Base-by-base conservation (phyloP, 2,113 vertebrate genomes). In the Aldabrachelys gigantea region DNA sequence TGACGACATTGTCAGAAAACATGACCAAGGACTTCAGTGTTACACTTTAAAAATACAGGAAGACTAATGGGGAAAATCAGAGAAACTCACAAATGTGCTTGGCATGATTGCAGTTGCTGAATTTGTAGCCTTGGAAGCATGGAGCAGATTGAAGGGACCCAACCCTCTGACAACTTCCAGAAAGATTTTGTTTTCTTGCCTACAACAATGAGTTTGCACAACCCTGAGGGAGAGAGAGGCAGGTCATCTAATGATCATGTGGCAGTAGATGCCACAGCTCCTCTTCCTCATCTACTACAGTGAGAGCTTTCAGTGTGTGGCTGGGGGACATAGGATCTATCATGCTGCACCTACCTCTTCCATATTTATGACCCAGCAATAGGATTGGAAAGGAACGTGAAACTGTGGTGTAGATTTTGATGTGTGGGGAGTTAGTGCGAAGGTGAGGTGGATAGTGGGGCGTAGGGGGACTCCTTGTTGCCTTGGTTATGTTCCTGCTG, bases 221-320 rank as follows among this genome's bases (percentile, higher is more conserved):
- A 6, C 22, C 2, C 35, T 25, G 0, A 10, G 6, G 0, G 2
- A 72, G 41, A n/a, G 35, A 29, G 25, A 56, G 35, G 69, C 25
- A 12, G 56, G n/a, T 3, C 3, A 44, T 9, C 29, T n/a, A 72
- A 57, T 2, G 24, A 44, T 2, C 16, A 27, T 6, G 41, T 29
- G 7, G 27, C 0, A 3, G 50, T 52, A 4, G 41, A 14, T 35
- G 56, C 27, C 1, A 21, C 13, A 22, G 27, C 21, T n/a, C 49
- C 6, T 56, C 50, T 62, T 53, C 53, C 59, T 80, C 44, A 5
- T 24, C 22, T 75, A 1, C 41, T 13, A 1, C 4, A 41, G n/a
- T 13, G 10, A 59, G 2, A 47, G 41, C 4, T 38, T 72, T 38
- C 29, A 50, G 19, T 1, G 7, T 0, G 2, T 14, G 3, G 41